These are phyloP conservation scores for Sminthopsis crassicaudata DNA, from an alignment of 2,113 vertebrate species.

Conservation along the genomic window DNA sequence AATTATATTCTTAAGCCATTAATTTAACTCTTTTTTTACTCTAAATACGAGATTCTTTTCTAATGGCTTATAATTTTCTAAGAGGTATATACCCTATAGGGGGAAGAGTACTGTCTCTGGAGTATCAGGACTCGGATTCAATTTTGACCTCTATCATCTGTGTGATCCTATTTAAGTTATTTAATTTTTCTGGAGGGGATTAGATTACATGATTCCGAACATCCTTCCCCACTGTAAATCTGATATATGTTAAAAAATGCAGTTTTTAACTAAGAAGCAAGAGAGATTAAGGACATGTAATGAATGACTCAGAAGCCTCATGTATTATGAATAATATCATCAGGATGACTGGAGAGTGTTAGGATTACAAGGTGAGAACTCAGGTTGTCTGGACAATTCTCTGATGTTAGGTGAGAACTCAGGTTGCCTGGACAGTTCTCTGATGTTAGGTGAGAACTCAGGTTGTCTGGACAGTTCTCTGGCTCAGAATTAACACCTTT, in stretches of 20 bases:
- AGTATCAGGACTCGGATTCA: background rate
- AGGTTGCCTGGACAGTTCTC: too few relatives aligned
- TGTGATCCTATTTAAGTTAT: background rate
- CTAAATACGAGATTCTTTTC: background rate
- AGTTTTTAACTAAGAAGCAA: background rate
- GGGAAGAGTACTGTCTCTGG: background rate
- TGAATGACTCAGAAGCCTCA: background rate
- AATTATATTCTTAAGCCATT: background rate
- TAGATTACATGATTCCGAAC: background rate
- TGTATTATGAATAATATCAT: background rate
- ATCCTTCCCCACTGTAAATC: background rate
- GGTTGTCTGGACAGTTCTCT: too few relatives aligned
- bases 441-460: too few relatives aligned
- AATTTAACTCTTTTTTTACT: background rate
- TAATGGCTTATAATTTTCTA: background rate
- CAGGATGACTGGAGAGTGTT: background rate
- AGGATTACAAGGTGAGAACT: too few relatives aligned
- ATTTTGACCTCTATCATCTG: background rate
- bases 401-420: too few relatives aligned
- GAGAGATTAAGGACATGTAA: background rate
- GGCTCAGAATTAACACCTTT: too few relatives aligned
- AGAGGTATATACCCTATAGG: background rate
- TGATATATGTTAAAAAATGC: background rate
- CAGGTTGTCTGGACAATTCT: too few relatives aligned
- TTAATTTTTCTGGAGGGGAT: background rate